Base-by-base conservation (phyloP, 2,888 invertebrate species). In the Lutraria lutraria region DNA sequence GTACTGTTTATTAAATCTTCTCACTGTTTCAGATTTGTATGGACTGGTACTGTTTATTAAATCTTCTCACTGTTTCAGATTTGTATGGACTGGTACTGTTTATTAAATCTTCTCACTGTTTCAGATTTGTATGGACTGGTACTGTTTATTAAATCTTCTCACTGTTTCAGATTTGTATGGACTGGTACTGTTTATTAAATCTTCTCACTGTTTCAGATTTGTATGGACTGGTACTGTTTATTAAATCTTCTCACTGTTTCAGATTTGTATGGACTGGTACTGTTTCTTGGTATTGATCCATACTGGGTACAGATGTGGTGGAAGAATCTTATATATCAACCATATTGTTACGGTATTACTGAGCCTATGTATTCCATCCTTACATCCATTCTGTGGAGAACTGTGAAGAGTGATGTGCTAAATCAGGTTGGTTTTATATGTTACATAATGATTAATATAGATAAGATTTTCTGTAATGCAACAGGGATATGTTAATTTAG, bases 321-420 rank as follows among this genome's bases (percentile, higher is more conserved):
- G 97, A 96, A 97, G 16, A 95, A 96, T 85, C 94, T 97, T 29
- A 94, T 98, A 15, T 97, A 97, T 91, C 95, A 97, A 80, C 97
- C 97, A 0, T 97, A 97, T 93, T 96, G 97, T 85, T 94, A 96
- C 76, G 96, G 96, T 29, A 97, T 97, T 83, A 94, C 95, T 53
- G 96, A 97, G 79, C 97, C 97, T 0, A 96, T 98, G 95, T 96
- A 97, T 88, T 94, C 97, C 34, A 97, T 97, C 83, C 95, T 98
- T 88, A 96, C 97, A 0, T 96, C 97, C 87, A 96, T 98, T 83
- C 96, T 98, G 97, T 98, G 98, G 98, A 97, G 98, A 83, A 98
- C 98, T 19, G 97, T 97, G 63, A 98, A 98, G 96, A 96, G 96
- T 10, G 97, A 98, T 95, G 98, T 98, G 2, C 94, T 97, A 68